Evolutionary conservation across 1,140 invertebrate genomes (phyloP), one percentile per base, ranked within the genome.

Genomic region (Helicoverpa armigera): DNA sequence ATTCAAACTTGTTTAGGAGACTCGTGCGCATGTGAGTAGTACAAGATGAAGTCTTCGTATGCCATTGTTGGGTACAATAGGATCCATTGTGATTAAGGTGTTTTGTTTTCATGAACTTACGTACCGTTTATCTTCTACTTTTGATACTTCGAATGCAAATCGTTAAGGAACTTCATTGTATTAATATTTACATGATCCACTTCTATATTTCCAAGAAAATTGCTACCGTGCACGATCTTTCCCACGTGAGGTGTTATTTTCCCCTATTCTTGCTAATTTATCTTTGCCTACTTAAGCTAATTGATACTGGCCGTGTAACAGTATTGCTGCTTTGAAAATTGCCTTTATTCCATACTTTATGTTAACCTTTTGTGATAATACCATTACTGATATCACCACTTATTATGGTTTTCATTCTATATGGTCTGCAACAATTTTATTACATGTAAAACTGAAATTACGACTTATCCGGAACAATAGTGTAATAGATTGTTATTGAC

Each of bases 1-100:
- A 60, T 23, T 48, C 16, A 58, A 79, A 69, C 76, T 23, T 2
- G 63, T 79, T 79, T 60, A 5, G 76, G 53, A 53, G 50, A 48
- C 14, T 53, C 65, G 63, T 48, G 35, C 58, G 14, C 7, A 14
- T 67, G 53, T 56, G 23, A 23, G 23, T 23, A n/a, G 43, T 11
- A 79, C 29, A 69, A 70, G 50, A 56, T 54, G 63, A 54, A 58
- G 51, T 70, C 53, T 58, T 74, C 16, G 18, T 61, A 10, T 29
- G 60, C 11, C n/a, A 43, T 18, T 61, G 35, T 18, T 12, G 51
- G 3, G 0, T 35, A 56, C 0, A 72, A 56, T 56, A 35, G 12
- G 50, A 23, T 72, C 53, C 9, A 23, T 72, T 54, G 69, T 35
- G 31, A 72, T 72, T 72, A 16, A 53, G 18, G 16, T 31, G 14